Evolutionary conservation across 2,113 vertebrate species (phyloP), one percentile per base, ranked within the genome.

Genomic region (Anhinga anhinga): DNA sequence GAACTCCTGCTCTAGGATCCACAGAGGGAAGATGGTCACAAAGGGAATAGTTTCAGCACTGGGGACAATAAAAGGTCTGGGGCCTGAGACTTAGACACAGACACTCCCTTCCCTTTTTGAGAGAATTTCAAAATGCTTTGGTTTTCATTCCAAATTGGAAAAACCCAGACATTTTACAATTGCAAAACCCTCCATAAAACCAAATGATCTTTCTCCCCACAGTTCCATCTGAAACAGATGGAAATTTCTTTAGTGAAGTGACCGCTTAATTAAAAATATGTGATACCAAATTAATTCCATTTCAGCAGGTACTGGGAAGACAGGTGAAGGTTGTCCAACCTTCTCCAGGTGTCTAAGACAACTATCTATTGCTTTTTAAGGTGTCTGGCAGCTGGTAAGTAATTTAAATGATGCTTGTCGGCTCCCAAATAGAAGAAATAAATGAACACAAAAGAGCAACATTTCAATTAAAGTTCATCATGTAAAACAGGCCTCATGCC

Each of bases 381-480:
- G 62, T 82, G 67, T 25, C 87, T 91, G 91, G 79, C 89, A 95
- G 81, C 82, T 96, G 88, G 82, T 90, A 95, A 95, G 77, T 79
- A 86, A 84, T 52, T 96, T 80, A 95, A 96, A 95, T 10, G 27
- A 86, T 32, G 82, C 71, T 80, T 94, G 90, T 95, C 67, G 58
- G 87, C 65, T 95, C 73, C 82, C 73, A 93, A 95, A 95, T 79
- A 95, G 96, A 97, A 93, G 86, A 95, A 97, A 97, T 96, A 82
- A 96, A 96, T 88, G 88, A 91, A 84, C 70, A 76, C 72, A 93
- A 93, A 97, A 95, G 93, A 97, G 96, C 89, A 98, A 97, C 71
- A 97, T 97, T 97, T 96, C 97, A 97, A 96, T 98, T 97, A 98
- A 97, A 98, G 98, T 97, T 97, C 97, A 95, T 95, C 95, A 96